Base-by-base conservation (phyloP, 2,113 vertebrate species). In the Illadopsis cleaveri region DNA sequence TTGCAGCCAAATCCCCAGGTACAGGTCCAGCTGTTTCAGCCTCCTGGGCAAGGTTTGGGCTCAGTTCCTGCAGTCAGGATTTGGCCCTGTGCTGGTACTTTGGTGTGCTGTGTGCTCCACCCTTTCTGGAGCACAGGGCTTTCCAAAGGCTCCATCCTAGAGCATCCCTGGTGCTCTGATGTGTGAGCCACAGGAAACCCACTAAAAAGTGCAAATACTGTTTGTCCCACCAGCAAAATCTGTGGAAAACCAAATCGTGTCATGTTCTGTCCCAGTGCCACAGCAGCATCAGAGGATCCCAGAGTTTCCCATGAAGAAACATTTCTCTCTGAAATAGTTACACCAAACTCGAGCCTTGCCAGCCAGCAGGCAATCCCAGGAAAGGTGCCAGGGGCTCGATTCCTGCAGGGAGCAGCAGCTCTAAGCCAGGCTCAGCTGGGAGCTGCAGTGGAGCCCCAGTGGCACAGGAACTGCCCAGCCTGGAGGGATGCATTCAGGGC, bases 11-110 rank as follows among this genome's bases (percentile, higher is more conserved):
- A 56, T 51, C 61, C 48, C 12, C 7, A 75, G 30, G 27, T 27
- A 7, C 1, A 1, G 30, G 27, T 27, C 8, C 1, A 1, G 50
- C 25, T 24, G 5, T 33, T 86, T 53, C 58, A 51, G 2, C 9
- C 31, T 25, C 12, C 24, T 5, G 14, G 48, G n/a, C 13, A 4
- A 51, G 58, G 66, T 44, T 20, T 57, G 48, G 18, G 47, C 33
- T 27, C 51, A 6, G 82, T 31, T 38, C 64, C 13, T 68, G 62
- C 54, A 56, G 37, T 12, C 37, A 23, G 82, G 24, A 44, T 53
- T 72, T 80, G 57, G 21, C 33, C 82, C 48, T 10, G 2, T 10
- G 0, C 42, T 62, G 51, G 6, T 2, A 1, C 31, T 45, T 30
- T 31, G 28, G 12, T 48, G 48, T 53, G 18, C 47, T 40, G 0